Evolutionary conservation across 2,113 vertebrate species (phyloP).

Genomic region (Spizaetus ornatus): DNA sequence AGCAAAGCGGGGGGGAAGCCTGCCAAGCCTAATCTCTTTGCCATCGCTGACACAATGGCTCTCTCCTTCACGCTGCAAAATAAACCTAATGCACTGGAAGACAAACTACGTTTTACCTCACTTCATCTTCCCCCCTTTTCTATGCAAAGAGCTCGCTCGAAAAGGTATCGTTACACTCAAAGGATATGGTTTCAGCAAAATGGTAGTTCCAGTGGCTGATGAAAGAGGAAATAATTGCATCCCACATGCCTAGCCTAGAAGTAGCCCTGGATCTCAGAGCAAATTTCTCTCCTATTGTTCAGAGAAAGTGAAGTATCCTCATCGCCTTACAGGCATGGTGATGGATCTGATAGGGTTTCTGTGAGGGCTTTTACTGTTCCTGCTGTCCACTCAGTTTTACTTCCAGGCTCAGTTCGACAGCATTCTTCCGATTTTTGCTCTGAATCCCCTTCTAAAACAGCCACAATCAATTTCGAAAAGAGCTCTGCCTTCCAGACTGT

Average conservation of each 20-base stretch:
- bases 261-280: conserved; percentile 16
- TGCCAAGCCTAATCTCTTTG: too few relatives aligned
- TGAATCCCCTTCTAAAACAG: neutral
- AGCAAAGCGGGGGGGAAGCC: neutral
- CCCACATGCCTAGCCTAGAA: conserved; percentile 34
- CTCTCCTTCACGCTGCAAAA: too few relatives aligned
- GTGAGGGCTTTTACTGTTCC: neutral
- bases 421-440: neutral
- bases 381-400: neutral
- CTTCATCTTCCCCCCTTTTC: neutral
- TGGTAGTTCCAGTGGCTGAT: conserved; percentile 57
- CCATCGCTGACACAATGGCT: too few relatives aligned
- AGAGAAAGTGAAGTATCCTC: conserved; percentile 49
- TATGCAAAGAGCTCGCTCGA: neutral
- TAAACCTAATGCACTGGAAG: neutral
- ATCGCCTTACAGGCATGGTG: neutral
- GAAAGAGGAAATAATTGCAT: conserved; percentile 60
- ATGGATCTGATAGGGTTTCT: neutral
- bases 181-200: conserved; percentile 61
- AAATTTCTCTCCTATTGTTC: conserved; percentile 36
- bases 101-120: neutral
- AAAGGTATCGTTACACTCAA: conserved; percentile 30
- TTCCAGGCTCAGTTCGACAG: neutral
- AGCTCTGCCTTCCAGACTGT: neutral
- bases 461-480: neutral